These are phyloP conservation scores for Elanoides forficatus DNA, from an alignment of 2,113 vertebrate genomes.

Conservation along the genomic window DNA sequence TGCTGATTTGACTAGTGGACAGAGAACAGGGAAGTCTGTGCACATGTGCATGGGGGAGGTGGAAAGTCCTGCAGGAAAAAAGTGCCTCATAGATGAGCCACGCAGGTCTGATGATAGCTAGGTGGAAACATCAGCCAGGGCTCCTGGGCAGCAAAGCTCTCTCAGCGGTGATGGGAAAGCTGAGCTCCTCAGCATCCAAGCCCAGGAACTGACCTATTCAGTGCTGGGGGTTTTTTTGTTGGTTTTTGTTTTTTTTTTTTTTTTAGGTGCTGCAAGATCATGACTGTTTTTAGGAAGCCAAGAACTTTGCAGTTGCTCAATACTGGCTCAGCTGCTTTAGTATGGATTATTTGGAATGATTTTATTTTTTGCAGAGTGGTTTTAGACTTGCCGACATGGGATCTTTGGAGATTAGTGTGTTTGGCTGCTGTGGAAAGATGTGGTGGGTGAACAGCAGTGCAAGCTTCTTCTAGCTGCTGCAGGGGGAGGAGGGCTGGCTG, in stretches of 20 bases:
- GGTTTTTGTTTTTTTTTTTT: neutral
- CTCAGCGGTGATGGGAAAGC: neutral
- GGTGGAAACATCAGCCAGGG: neutral
- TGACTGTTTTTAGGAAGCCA: neutral
- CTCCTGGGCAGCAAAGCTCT: neutral
- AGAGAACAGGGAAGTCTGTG: neutral
- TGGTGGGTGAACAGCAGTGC: fast-evolving
- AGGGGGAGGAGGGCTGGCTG: neutral
- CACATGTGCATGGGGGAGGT: neutral
- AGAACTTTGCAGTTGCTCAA: neutral
- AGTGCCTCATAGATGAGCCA: neutral
- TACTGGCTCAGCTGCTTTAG: neutral
- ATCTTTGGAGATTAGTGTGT: neutral
- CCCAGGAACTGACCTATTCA: neutral
- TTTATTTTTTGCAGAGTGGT: neutral
- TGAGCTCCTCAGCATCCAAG: neutral
- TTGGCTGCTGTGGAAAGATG: neutral
- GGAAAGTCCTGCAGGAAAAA: neutral
- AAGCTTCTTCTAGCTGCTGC: neutral
- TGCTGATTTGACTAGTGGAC: neutral
- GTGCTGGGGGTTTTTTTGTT: too few species aligned
- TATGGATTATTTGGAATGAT: neutral
- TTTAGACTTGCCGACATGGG: neutral
- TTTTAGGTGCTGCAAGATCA: neutral
- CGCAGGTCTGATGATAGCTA: neutral